phyloP scores from a whole-genome alignment of 2,113 vertebrate species.

The Ranitomeya variabilis region DNA sequence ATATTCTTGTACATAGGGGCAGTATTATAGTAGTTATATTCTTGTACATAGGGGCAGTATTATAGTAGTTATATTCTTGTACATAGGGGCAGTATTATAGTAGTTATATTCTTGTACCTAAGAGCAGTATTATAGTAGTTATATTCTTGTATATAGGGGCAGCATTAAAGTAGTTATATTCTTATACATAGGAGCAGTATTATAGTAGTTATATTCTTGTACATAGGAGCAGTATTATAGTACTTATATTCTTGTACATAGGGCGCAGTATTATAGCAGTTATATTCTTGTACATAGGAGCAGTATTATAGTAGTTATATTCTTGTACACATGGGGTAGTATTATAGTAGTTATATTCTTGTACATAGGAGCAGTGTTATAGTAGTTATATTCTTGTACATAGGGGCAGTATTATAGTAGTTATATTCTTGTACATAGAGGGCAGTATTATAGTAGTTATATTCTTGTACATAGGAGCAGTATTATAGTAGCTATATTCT shows the following conservation, averaged over 20 bases:
- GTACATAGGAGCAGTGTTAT: background rate
- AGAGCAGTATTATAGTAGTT: slow-evolving; percentile 1
- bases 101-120: background rate
- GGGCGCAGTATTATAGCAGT: background rate
- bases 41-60: background rate
- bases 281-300: background rate
- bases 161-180: background rate
- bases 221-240: slow-evolving; percentile 1
- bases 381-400: no score
- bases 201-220: background rate
- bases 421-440: no score
- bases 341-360: slow-evolving; percentile 9
- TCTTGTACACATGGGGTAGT: background rate
- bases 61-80: background rate
- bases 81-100: background rate
- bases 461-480: no score
- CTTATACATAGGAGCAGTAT: background rate
- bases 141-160: background rate
- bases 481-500: no score
- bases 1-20: background rate
- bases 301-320: slow-evolving; percentile 8
- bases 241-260: slow-evolving; percentile 12
- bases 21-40: slow-evolving; percentile 12
- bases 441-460: no score
- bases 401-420: no score